Evolutionary conservation across 2,888 invertebrate species (phyloP).

Genomic region (Elmis aenea): DNA sequence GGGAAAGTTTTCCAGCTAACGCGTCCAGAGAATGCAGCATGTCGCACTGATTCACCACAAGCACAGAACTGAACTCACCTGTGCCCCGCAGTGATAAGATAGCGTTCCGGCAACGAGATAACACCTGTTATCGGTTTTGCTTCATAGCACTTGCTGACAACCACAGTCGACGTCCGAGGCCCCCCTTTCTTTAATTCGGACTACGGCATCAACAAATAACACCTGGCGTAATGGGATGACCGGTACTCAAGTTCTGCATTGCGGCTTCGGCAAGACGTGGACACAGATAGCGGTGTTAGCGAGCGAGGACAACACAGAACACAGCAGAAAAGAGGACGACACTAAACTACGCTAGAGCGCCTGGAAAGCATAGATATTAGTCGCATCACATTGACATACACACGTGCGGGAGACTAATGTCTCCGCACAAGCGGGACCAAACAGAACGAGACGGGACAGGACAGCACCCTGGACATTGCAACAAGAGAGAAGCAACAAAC

Average conservation of each 20-base stretch:
- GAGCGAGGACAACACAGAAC: constrained; percentile 26
- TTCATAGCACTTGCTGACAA: constrained; percentile 15
- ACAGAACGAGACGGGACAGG: constrained; percentile 30
- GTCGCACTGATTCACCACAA: constrained; percentile 23
- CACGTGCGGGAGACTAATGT: constrained; percentile 19
- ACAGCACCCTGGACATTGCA: constrained; percentile 30
- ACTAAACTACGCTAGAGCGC: constrained; percentile 26
- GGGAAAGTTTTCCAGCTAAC: constrained; percentile 85
- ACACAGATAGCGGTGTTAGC: constrained; percentile 16
- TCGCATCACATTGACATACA: constrained; percentile 19
- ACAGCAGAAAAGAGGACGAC: constrained; percentile 25
- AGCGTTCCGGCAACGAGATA: constrained; percentile 14
- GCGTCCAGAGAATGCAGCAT: constrained; percentile 86
- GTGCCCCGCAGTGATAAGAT: constrained; percentile 19
- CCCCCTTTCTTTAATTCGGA: constrained; percentile 7
- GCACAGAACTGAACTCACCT: constrained; percentile 20
- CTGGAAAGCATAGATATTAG: constrained; percentile 29
- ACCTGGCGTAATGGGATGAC: constrained; percentile 4
- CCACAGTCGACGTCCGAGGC: constrained; percentile 16
- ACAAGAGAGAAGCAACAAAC: constrained; percentile 23
- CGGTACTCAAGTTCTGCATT: constrained; percentile 13
- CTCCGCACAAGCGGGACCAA: constrained; percentile 21
- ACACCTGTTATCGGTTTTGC: constrained; percentile 25
- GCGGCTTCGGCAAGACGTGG: constrained; percentile 8
- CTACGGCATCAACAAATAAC: constrained; percentile 12